Conservation (phyloP, 2,797 vertebrate species). For the Crocidura indochinensis region DNA sequence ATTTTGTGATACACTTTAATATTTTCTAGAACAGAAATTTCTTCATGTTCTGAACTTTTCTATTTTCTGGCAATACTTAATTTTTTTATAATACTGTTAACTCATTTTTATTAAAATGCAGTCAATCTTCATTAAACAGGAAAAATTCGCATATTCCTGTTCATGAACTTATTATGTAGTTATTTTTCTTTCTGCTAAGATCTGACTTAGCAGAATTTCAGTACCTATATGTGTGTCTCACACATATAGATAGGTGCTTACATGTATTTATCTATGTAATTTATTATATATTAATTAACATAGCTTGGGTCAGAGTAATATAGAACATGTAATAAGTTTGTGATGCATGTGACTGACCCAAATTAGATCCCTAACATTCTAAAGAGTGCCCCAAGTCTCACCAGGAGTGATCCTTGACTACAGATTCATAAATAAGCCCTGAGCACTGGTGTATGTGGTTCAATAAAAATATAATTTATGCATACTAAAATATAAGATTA, state of each 20-base stretch:
- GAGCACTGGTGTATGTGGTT: no score
- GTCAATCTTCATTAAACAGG: slow-evolving; percentile 17
- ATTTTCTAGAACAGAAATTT: background rate
- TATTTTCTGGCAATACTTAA: background rate
- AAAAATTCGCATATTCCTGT: background rate
- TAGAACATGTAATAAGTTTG: no score
- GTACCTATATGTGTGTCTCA: no score
- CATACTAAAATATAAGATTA: background rate
- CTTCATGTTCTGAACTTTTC: background rate
- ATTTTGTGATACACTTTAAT: background rate
- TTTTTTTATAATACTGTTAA: slow-evolving; percentile 4
- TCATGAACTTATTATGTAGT: background rate
- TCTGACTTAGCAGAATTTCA: slow-evolving; percentile 9
- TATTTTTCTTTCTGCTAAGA: slow-evolving; percentile 19
- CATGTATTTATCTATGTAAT: background rate
- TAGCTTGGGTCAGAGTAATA: no score
- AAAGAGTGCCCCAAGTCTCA: no score
- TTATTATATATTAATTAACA: background rate
- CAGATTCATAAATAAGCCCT: no score
- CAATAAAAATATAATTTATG: no score
- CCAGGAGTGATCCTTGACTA: no score
- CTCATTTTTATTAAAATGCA: background rate
- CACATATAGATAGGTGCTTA: background rate
- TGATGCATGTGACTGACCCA: no score
- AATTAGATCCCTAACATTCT: no score